Evolutionary conservation across 2,888 invertebrate species (phyloP).

Genomic region (Sarcophaga subvicina): DNA sequence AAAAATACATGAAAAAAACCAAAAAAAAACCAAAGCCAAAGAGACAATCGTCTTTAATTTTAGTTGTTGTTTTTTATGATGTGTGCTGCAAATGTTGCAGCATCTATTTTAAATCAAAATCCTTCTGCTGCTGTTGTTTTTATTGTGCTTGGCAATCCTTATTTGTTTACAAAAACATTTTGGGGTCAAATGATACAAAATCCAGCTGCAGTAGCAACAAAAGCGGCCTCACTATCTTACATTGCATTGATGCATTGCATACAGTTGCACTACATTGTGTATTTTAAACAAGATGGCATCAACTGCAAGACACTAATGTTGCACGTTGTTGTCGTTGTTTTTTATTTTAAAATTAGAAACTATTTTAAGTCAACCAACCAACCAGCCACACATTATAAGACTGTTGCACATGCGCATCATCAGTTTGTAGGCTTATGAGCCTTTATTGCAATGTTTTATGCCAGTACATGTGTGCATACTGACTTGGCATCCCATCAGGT

Average conservation of each 20-base stretch:
- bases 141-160: conserved; percentile 14
- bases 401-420: conserved; percentile 61
- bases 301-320: conserved; percentile 40
- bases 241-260: no score
- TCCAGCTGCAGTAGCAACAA: conserved; percentile 21
- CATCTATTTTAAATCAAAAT: conserved; percentile 4
- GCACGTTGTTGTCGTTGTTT: conserved; percentile 24
- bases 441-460: neutral
- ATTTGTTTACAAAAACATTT: conserved; percentile 61
- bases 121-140: neutral
- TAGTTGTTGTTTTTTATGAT: conserved; percentile 49
- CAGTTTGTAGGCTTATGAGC: conserved; percentile 8
- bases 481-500: conserved; percentile 57
- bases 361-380: conserved; percentile 56
- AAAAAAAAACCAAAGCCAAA: conserved; percentile 8
- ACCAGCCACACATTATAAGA: neutral
- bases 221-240: neutral
- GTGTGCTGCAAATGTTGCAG: conserved; percentile 56
- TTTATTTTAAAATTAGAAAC: conserved; percentile 64
- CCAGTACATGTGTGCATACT: conserved; percentile 4
- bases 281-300: conserved; percentile 17
- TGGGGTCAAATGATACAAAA: conserved; percentile 52
- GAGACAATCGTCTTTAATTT: neutral
- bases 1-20: conserved; percentile 23
- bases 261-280: no score